A percentile compares a stretch with the other conserved stretches of the same genome.
phyloP scores from a whole-genome alignment of 2,888 invertebrate species.

The Heliconius ismenius region DNA sequence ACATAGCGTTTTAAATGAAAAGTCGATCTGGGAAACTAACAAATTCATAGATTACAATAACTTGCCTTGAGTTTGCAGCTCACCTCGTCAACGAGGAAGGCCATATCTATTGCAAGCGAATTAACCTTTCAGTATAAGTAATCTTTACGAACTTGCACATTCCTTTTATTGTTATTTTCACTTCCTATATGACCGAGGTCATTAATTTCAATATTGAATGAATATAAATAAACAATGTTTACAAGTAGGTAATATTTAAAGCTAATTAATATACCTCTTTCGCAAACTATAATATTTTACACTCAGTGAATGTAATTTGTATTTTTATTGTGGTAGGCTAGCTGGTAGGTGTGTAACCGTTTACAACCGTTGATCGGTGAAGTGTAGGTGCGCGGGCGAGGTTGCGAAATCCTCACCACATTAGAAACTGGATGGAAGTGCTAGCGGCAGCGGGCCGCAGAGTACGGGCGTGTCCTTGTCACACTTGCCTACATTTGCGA shows the following conservation, averaged over 20 bases:
- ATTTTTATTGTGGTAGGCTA: constrained; percentile 56
- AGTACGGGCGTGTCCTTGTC: constrained; percentile 82
- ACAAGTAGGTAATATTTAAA: neutral
- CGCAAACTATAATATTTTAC: constrained; percentile 43
- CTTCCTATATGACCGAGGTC: constrained; percentile 21
- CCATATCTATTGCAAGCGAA: constrained; percentile 67
- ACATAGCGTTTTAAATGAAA: neutral
- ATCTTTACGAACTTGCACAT: constrained; percentile 51
- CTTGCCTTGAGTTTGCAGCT: constrained; percentile 72
- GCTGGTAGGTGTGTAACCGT: constrained; percentile 64
- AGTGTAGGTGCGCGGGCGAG: constrained; percentile 63
- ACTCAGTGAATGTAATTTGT: constrained; percentile 49
- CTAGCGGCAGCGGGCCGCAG: constrained; percentile 58
- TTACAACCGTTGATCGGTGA: constrained; percentile 65
- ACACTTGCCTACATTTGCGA: constrained; percentile 81
- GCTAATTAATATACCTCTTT: neutral
- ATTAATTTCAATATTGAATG: neutral
- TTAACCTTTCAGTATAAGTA: constrained; percentile 61
- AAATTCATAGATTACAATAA: constrained; percentile 59
- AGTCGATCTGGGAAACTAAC: constrained; percentile 32
- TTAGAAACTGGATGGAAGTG: constrained; percentile 82
- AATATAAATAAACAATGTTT: neutral
- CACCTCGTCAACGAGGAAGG: constrained; percentile 74
- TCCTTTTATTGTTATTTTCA: constrained; percentile 41
- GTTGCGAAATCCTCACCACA: constrained; percentile 77